Conservation (phyloP, 2,113 vertebrate species). For the Oceanodroma tethys region DNA sequence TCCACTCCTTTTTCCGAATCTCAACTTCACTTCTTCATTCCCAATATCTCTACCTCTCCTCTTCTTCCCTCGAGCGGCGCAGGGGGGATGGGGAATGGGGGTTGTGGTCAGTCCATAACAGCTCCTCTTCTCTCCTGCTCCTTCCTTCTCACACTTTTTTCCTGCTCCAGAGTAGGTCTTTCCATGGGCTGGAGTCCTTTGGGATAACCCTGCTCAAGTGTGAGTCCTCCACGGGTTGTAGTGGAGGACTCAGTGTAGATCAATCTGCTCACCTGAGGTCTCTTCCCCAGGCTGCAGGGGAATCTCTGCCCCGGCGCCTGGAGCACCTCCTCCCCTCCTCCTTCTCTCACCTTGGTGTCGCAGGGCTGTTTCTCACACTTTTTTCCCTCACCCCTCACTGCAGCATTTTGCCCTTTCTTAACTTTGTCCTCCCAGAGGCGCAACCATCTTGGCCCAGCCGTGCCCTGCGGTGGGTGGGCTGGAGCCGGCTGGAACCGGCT, state of each 20-base stretch:
- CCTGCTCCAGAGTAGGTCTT: neutral
- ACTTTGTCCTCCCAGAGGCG: neutral
- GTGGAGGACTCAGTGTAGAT: neutral
- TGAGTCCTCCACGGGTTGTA: neutral
- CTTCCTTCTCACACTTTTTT: neutral
- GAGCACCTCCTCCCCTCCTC: neutral
- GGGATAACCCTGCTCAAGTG: neutral
- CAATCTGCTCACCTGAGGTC: too few species aligned
- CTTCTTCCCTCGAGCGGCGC: accelerated
- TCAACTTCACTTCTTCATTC: neutral
- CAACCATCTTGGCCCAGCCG: accelerated
- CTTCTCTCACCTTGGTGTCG: neutral
- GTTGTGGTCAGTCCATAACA: neutral
- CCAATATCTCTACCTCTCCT: neutral
- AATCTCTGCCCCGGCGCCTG: neutral
- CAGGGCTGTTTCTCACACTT: neutral
- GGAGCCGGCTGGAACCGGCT: neutral
- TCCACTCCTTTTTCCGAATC: neutral
- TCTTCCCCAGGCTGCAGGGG: neutral
- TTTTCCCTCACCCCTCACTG: too few species aligned
- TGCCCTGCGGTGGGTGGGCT: accelerated
- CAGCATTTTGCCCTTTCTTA: neutral
- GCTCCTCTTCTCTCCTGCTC: neutral
- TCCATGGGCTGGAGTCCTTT: neutral
- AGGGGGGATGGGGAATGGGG: neutral